A percentile compares a stretch with the other conserved stretches of the same genome.
These are phyloP conservation scores for Heliopora coerulea DNA, from an alignment of 92 coral and sea anemone species.

Conservation along the genomic window DNA sequence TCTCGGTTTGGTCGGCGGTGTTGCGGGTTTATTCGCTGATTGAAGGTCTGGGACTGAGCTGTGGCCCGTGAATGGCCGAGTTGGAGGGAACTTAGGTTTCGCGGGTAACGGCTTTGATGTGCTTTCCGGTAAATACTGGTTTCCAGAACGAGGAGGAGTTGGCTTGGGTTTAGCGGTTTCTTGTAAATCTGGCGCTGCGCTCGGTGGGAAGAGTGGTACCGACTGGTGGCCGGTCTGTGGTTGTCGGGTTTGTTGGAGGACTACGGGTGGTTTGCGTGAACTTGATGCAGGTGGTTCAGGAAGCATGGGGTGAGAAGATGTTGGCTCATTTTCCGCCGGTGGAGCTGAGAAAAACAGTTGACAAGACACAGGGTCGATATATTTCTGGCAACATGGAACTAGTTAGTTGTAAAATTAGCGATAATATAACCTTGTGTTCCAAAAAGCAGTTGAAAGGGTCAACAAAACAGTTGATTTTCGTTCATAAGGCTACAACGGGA, in stretches of 20 bases:
- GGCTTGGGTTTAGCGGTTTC: constrained; percentile 1
- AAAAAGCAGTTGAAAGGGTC: too few species aligned
- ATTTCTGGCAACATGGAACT: too few species aligned
- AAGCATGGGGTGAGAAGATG: too few species aligned
- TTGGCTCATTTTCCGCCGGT: neutral
- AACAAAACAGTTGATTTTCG: too few species aligned
- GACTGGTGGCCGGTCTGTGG: constrained; percentile 30
- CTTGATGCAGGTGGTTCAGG: neutral
- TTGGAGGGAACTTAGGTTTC: constrained; percentile 25
- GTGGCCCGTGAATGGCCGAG: constrained; percentile 3
- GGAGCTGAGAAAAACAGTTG: neutral
- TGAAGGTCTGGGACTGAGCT: constrained; percentile 15
- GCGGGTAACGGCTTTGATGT: constrained; percentile 11
- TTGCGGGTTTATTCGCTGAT: neutral
- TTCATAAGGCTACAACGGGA: too few species aligned
- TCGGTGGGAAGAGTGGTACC: constrained; percentile 33
- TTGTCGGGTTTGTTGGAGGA: neutral
- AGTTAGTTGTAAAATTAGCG: too few species aligned
- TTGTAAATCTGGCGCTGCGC: constrained; percentile 25
- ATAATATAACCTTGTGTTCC: too few species aligned
- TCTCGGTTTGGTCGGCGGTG: constrained; percentile 3
- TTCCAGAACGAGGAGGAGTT: neutral
- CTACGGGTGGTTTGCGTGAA: neutral
- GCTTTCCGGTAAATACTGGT: neutral
- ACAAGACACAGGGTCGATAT: neutral